Base-by-base conservation (phyloP, 2,888 invertebrate genomes). In the Meiosimyza platycephala region DNA sequence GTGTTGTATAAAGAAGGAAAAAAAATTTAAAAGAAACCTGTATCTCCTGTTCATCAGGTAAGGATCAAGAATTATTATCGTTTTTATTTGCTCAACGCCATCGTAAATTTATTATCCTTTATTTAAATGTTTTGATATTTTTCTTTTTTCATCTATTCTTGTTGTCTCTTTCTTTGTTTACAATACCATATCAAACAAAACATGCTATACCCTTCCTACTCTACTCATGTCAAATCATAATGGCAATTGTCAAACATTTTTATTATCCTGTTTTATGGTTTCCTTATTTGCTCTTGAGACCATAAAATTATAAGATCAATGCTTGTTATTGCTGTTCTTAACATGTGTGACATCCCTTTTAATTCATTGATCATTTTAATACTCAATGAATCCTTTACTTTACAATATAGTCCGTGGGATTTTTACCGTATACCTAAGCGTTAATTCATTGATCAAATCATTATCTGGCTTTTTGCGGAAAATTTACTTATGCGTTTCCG, bases 191-290 rank as follows among this genome's bases (percentile, higher is more conserved):
- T 55, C 55, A 13, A 6, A 4, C 28, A n/a, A 18, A 13, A 12
- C 18, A 22, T 18, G 18, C 22, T 22, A 22, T 28, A 22, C 57
- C 22, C 57, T 57, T 57, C 22, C 28, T 1, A 18, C 18, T 9
- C 57, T 57, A 3, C 64, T 71, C 16, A 50, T 50, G 68, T 71
- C 18, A 68, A 74, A 40, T 40, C 40, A 40, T 67, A 67, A 74
- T 76, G 76, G 76, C 74, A 64, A 67, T 64, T 63, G 64, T 67
- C 67, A 73, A 70, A 63, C 16, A 72, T 63, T 70, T 72, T 33
- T 62, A 55, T 40, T 47, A 65, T 51, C 52, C 55, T 67, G 7
- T 47, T 55, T 57, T 67, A 57, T 67, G 40, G 52, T 6, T 59
- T 59, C 51, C n/a, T 67, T 64, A 54, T 13, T 12, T 55, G 57